These are phyloP conservation scores for Ophiodon elongatus DNA, from an alignment of 2,113 vertebrate genomes.

Conservation along the genomic window DNA sequence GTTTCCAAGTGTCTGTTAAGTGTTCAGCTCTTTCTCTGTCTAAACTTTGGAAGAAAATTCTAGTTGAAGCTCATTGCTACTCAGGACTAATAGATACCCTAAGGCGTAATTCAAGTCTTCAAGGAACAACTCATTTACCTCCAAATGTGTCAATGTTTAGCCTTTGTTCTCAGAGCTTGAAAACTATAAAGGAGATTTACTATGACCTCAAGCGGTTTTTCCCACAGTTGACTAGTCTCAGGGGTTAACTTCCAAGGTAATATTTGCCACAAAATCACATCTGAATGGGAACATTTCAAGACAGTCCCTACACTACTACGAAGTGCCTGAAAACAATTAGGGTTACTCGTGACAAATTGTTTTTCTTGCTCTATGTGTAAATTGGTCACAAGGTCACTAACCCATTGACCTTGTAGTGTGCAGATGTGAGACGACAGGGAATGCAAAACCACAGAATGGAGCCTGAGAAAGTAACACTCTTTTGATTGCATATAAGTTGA, in stretches of 20 bases:
- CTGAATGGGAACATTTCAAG: constrained; percentile 27
- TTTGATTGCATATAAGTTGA: neutral
- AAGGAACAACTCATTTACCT: constrained; percentile 63
- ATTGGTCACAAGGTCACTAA: constrained; percentile 38
- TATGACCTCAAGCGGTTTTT: constrained; percentile 84
- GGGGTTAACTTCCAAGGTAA: constrained; percentile 88
- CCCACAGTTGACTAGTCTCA: constrained; percentile 87
- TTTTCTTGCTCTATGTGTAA: constrained; percentile 54
- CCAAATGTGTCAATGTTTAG: constrained; percentile 83
- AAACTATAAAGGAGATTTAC: constrained; percentile 85
- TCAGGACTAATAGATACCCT: constrained; percentile 21
- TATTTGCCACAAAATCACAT: constrained; percentile 67
- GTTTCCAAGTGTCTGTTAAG: neutral
- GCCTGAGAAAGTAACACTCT: neutral
- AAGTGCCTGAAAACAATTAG: constrained; percentile 37
- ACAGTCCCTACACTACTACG: neutral
- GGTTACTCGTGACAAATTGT: constrained; percentile 54
- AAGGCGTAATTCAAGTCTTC: constrained; percentile 16
- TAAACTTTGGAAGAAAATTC: constrained; percentile 4
- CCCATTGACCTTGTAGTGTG: constrained; percentile 36
- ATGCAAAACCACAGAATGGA: constrained; percentile 4
- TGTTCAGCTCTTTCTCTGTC: neutral
- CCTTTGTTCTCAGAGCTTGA: constrained; percentile 70
- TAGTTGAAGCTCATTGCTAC: constrained; percentile 15
- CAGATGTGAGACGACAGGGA: neutral